Evolutionary conservation across 2,113 vertebrate genomes (phyloP), one percentile per base, ranked within the genome.

Genomic region (Dicaeum eximium): DNA sequence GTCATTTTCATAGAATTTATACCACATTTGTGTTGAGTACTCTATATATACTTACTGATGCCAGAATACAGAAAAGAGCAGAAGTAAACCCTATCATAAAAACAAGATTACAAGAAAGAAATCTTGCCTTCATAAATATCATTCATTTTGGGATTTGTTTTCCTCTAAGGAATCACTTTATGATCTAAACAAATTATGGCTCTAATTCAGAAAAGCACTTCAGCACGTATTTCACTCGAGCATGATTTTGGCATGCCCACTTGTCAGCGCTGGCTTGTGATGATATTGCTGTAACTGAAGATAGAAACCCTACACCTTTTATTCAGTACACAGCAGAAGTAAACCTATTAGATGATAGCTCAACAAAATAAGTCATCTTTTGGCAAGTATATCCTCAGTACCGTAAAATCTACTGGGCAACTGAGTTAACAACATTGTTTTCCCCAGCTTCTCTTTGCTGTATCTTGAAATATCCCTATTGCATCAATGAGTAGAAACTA

Each of bases 161-260:
- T 88, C 30, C 33, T 84, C 94, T 81, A 94, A 74, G 60, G 42
- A 95, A 67, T 16, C 15, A 74, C 24, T 75, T 51, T 78, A 80
- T 22, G 48, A 78, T 74, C 60, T 79, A 78, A 88, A 91, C 37
- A 92, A 81, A 91, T 78, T 92, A 86, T 91, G 75, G 77, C 77
- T 93, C 71, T 71, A 60, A 84, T 84, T 93, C 94, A 93, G 92
- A 44, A 91, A 95, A 86, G 53, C 75, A 93, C 90, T 88, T 92
- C 82, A 90, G 50, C 42, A 84, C 23, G 56, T 91, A 83, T 70
- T 84, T 83, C 70, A 88, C 47, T 78, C 85, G 56, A 93, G 57
- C 65, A 89, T 79, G 91, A 83, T 77, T 45, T 75, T 92, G 74
- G 70, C 70, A 69, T 77, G 51, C 30, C 7, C 31, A 45, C 15